These are phyloP conservation scores for Limenitis camilla DNA, from an alignment of 2,888 invertebrate species.

Conservation along the genomic window DNA sequence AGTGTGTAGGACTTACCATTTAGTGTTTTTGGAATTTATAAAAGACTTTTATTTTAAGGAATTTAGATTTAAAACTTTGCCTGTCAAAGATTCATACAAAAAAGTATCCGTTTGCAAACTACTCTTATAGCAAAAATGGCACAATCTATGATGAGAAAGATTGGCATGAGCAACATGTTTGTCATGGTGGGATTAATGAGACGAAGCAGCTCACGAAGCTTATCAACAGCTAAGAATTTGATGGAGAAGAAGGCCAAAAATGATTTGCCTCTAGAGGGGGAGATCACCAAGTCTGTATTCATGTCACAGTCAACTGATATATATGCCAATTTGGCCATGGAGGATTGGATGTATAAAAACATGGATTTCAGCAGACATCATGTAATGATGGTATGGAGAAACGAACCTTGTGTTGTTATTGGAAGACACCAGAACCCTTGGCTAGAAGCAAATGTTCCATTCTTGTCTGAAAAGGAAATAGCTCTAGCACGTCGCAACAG, in stretches of 20 bases:
- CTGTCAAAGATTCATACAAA: conserved; percentile 61
- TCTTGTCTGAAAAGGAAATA: conserved; percentile 79
- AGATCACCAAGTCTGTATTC: conserved; percentile 88
- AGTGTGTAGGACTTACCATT: conserved; percentile 41
- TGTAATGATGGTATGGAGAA: conserved; percentile 93
- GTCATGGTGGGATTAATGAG: conserved; percentile 55
- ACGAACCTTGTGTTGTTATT: conserved; percentile 94
- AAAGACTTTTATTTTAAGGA: conserved; percentile 37
- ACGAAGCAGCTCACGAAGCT: conserved; percentile 50
- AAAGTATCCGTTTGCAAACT: conserved; percentile 55
- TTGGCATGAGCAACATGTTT: conserved; percentile 53
- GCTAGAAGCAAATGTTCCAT: conserved; percentile 88
- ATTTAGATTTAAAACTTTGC: conserved; percentile 48
- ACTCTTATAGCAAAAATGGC: conserved; percentile 51
- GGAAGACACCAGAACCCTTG: conserved; percentile 98
- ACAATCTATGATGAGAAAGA: conserved; percentile 62
- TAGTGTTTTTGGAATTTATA: conserved; percentile 32
- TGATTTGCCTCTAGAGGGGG: conserved; percentile 51
- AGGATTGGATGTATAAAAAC: conserved; percentile 96
- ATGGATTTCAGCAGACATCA: conserved; percentile 88
- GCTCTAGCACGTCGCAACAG: conserved; percentile 91
- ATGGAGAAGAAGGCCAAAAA: conserved; percentile 43
- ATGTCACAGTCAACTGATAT: conserved; percentile 94
- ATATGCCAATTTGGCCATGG: conserved; percentile 93
- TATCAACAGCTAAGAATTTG: conserved; percentile 41